Conservation (phyloP, 2,888 invertebrate genomes). For the Stegophylla sp. region DNA sequence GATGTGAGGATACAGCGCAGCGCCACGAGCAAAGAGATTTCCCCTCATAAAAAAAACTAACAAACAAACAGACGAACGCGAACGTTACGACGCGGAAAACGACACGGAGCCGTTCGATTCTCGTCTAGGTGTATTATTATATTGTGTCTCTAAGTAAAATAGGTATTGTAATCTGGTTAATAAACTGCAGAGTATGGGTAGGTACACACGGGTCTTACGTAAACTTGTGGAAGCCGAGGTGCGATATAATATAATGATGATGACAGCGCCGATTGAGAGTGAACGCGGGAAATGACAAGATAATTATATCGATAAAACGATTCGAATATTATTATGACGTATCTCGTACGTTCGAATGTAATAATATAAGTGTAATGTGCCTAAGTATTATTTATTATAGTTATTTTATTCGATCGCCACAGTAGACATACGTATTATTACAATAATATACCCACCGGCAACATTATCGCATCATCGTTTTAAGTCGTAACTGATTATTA, state of each 20-base stretch:
- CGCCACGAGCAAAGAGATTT: neutral
- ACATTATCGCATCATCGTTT: no score
- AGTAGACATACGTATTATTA: neutral
- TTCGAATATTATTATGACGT: neutral
- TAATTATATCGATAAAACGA: neutral
- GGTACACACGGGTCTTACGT: constrained; percentile 16
- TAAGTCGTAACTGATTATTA: no score
- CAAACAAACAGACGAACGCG: neutral
- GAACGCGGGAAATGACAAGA: neutral
- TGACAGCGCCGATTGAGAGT: neutral
- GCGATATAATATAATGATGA: neutral
- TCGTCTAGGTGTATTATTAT: no score
- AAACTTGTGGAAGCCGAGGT: neutral
- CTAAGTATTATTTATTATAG: no score
- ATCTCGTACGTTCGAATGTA: neutral
- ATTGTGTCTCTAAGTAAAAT: neutral
- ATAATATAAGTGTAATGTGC: neutral
- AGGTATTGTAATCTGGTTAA: neutral
- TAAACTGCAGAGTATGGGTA: neutral
- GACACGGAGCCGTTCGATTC: neutral
- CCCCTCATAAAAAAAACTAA: neutral
- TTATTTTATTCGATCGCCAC: neutral
- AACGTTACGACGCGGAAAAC: neutral
- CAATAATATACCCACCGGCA: no score
- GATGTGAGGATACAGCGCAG: neutral